Conservation (phyloP, 1,140 invertebrate species). For the Diorhabda carinulata region DNA sequence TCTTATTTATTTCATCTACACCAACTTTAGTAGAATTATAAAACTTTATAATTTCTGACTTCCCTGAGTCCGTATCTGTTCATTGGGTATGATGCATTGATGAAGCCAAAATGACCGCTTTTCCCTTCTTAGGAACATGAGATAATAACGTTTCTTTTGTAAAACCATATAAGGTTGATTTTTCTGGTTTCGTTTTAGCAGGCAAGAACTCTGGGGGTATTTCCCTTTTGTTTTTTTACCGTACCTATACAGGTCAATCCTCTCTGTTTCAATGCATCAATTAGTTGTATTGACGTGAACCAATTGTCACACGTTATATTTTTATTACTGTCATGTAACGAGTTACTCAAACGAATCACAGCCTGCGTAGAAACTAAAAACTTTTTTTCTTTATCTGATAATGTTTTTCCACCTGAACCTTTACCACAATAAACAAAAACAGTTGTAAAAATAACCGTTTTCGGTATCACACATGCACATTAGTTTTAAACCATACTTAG, state of each 20-base stretch:
- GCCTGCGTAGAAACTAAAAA: neutral
- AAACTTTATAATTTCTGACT: no score
- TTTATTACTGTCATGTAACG: neutral
- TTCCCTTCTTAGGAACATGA: neutral
- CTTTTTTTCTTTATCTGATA: neutral
- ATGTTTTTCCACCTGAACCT: no score
- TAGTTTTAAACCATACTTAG: constrained; percentile 40
- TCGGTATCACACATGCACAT: neutral
- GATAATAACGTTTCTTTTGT: neutral
- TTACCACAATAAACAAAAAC: no score
- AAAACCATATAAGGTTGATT: neutral
- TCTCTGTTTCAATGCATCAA: no score
- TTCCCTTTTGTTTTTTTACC: no score
- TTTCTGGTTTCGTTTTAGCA: neutral
- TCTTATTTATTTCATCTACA: neutral
- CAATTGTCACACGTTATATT: neutral
- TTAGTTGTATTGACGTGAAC: neutral
- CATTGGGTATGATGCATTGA: neutral
- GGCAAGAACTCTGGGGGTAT: neutral
- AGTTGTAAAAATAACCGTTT: neutral
- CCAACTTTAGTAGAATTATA: no score
- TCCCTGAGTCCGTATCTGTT: neutral
- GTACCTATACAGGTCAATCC: no score
- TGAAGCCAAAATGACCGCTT: neutral
- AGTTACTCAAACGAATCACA: neutral